Evolutionary conservation across 2,888 invertebrate species (phyloP), one percentile per base, ranked within the genome.

Genomic region (Drosophila atripex): DNA sequence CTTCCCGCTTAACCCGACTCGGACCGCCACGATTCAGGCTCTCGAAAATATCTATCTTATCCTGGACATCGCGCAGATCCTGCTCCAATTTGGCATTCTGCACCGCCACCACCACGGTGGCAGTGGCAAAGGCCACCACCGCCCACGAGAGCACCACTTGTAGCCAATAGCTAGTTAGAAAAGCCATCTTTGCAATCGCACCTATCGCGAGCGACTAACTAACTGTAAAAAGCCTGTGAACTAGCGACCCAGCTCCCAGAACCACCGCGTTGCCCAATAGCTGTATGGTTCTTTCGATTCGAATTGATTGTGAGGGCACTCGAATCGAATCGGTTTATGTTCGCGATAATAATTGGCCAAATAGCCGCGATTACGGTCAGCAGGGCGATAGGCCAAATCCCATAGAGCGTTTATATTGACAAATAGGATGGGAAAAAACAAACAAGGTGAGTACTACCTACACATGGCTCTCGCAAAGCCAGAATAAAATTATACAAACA

Each of bases 21-120:
- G 7, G 8, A 7, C n/a, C 14, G 12, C 16, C 46, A 1, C 25
- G 43, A 1, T 51, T 54, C 35, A 53, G 59, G 1, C 52, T 46
- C 56, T 78, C 78, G 50, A 72, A 74, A 12, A 76, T 64, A 12
- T 80, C 77, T 14, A 86, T 61, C 11, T 76, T 75, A 6, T 66
- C 55, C 18, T 68, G 68, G 5, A 71, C 77, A n/a, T 79, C 76
- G 7, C 64, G 52, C n/a, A 78, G 32, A 28, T 79, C 73, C 21
- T 66, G 61, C 25, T 66, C 72, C 11, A 80, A 23, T 46, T 75
- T 55, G 0, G 72, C 71, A 12, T 73, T 75, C 38, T 80, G 87
- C 41, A 79, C 71, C 4, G 72, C 86, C 51, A 86, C 63, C 11
- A 82, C 75, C 4, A 79, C 65, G 9, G 83, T 78, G 32, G 80